phyloP scores from a whole-genome alignment of 2,888 invertebrate genomes.

The Lithodes maja region DNA sequence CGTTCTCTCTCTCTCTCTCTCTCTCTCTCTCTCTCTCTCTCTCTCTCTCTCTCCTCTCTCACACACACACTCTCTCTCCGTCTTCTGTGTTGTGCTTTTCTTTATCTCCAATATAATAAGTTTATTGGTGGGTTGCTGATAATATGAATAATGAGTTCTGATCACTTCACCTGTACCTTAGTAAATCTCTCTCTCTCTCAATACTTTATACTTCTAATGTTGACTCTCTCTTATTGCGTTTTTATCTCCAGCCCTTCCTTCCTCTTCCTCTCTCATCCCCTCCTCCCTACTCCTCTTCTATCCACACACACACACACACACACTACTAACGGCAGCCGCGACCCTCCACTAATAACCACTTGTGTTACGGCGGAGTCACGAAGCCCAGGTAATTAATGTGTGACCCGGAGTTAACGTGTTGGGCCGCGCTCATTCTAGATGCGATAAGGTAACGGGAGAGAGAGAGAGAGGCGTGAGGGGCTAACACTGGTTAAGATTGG shows the following conservation, averaged over 20 bases:
- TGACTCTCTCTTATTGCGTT: background rate
- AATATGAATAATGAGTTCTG: too few species aligned
- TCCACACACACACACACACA: background rate
- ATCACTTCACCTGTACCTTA: background rate
- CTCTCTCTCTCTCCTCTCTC: background rate
- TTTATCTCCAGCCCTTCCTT: background rate
- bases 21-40: background rate
- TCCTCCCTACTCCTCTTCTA: background rate
- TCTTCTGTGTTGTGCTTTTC: too few species aligned
- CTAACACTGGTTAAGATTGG: too few species aligned
- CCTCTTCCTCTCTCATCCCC: background rate
- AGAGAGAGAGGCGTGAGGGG: too few species aligned
- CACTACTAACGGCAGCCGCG: background rate
- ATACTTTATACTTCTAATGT: background rate
- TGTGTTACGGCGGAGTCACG: conserved; percentile 26
- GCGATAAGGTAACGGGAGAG: too few species aligned
- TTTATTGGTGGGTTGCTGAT: too few species aligned
- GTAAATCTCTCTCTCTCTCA: background rate
- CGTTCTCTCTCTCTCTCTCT: background rate
- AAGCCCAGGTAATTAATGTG: conserved; percentile 13
- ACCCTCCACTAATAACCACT: conserved; percentile 1
- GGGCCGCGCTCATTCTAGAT: too few species aligned
- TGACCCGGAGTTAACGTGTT: background rate
- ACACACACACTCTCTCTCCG: background rate
- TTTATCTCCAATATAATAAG: too few species aligned